Conservation (phyloP, 2,888 invertebrate genomes). For the Pardosa pseudoannulata region DNA sequence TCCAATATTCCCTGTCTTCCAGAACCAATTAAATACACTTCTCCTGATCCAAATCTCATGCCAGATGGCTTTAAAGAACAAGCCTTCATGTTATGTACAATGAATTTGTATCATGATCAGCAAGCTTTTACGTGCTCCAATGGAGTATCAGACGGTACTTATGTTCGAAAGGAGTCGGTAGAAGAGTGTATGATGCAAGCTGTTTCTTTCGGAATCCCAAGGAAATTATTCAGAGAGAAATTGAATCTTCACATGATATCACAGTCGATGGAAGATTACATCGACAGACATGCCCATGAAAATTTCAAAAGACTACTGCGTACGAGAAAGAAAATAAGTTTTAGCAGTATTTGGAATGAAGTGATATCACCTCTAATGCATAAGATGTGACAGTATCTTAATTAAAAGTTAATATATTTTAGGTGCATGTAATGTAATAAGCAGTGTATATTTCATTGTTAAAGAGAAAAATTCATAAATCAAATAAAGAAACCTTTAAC, state of each 20-base stretch:
- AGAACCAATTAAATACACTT: too few species aligned
- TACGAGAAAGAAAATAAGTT: background rate
- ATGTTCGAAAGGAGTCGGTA: background rate
- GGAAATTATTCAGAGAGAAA: slow-evolving; percentile 9
- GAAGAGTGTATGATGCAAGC: slow-evolving; percentile 27
- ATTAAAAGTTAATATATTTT: too few species aligned
- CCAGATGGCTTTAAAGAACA: slow-evolving; percentile 14
- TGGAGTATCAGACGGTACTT: background rate
- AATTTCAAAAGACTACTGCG: background rate
- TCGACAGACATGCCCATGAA: slow-evolving; percentile 11
- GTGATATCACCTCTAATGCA: background rate
- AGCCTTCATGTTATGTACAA: slow-evolving; percentile 7
- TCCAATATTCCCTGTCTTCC: background rate
- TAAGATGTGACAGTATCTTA: too few species aligned
- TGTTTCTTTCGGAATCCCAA: slow-evolving; percentile 9
- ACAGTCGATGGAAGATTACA: background rate
- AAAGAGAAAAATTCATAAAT: too few species aligned
- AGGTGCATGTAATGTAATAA: too few species aligned
- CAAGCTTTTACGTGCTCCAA: background rate
- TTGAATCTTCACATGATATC: background rate
- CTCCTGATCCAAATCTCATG: background rate
- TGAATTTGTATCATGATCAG: background rate
- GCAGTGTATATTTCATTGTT: too few species aligned
- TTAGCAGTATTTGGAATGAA: background rate
- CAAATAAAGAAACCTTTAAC: too few species aligned